Base-by-base conservation (phyloP, 2,888 invertebrate species). In the Alloscopus bannaensis region DNA sequence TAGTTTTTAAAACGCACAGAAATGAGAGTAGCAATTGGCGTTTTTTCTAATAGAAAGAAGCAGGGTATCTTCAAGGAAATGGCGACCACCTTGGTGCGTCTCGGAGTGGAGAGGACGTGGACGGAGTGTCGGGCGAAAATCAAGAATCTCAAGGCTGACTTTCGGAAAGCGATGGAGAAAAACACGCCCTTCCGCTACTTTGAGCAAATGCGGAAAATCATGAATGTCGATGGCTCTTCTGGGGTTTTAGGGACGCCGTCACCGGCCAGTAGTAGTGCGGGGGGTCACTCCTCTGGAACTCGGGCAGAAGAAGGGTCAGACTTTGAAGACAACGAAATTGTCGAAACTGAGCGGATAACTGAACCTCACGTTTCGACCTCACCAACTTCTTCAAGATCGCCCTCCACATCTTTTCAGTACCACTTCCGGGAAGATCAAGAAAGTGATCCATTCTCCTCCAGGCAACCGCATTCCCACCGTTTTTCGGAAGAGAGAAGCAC, bases 141-240 rank as follows among this genome's bases (percentile, higher is more conserved):
- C 26, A 76, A 76, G 31, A 76, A 76, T 52, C 69, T 76, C 16
- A 76, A 76, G 18, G 76, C 76, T 18, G 76, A 76, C 26, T 76
- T 69, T 26, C 36, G 76, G 18, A 76, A 76, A 22, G 68, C 76
- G 11, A 28, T 68, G 47, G 76, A 76, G 16, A 68, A 69, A 18
- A 76, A 69, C 13, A 62, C 52, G 0, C 40, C 36, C 6, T 76
- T 76, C 45, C 50, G 62, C 8, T 76, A 76, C 20, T 62, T n/a
- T 42, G 69, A 68, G 6, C 28, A 76, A 42, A 76, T 76, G 76
- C 47, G 24, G 31, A 50, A 68, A 22, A 52, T 76, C 3, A 68
- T 76, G 76, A 76, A 69, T 52, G 20, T 69, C 29, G 76, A 62
- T 40, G 69, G 62, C n/a, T 55, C 65, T 8, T 24, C 57, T n/a